Percentiles rank a stretch among this genome's conserved stretches.
phyloP scores from a whole-genome alignment of 2,113 vertebrate genomes.

The Bubo bubo region DNA sequence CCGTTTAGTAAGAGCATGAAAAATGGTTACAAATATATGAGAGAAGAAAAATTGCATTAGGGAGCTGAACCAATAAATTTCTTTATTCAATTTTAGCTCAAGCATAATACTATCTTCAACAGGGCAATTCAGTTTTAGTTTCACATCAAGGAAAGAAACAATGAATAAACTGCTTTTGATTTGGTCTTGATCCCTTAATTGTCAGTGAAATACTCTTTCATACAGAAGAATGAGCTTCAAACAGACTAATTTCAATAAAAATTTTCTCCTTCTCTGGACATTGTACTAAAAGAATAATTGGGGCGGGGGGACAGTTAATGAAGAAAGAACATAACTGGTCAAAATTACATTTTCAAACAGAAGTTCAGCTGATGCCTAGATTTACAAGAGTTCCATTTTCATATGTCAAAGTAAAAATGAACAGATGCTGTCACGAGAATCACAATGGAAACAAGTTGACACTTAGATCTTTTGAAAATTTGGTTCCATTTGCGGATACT shows the following conservation, averaged over 20 bases:
- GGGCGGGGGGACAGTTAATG: not conserved
- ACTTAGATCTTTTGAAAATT: not conserved
- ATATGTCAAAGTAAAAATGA: not conserved
- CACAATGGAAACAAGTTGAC: not conserved
- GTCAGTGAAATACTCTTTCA: not conserved
- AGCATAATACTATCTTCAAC: not conserved
- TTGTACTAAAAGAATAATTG: not conserved
- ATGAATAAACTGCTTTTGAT: not conserved
- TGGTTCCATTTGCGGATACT: not conserved
- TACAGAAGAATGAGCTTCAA: not conserved
- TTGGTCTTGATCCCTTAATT: not conserved
- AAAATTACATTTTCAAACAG: not conserved
- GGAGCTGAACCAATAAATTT: not conserved
- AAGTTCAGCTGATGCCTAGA: not conserved
- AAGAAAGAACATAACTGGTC: not conserved
- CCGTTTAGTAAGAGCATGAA: not conserved
- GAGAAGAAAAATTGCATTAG: not conserved
- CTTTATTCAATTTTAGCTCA: not conserved
- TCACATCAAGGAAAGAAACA: not conserved
- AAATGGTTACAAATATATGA: not conserved
- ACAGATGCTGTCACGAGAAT: not conserved
- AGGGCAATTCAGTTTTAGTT: not conserved
- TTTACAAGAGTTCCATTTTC: not conserved
- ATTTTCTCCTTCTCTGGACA: not conserved
- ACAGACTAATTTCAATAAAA: not conserved